phyloP scores from a whole-genome alignment of 2,797 vertebrate species.

The Thalassophryne amazonica region DNA sequence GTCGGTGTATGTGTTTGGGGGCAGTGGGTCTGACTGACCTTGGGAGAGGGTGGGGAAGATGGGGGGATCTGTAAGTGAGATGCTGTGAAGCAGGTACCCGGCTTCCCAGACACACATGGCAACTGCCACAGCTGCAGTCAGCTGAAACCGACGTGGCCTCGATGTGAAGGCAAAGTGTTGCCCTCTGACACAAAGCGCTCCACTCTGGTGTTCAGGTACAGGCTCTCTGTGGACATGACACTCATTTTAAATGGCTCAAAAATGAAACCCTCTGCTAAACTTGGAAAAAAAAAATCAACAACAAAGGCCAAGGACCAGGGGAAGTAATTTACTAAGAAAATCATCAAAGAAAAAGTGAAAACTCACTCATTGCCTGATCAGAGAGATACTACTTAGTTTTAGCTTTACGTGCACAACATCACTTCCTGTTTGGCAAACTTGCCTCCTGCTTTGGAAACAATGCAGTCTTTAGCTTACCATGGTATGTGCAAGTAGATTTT shows the following conservation, averaged over 20 bases:
- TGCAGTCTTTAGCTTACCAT: too few relatives aligned
- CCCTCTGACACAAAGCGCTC: conserved; percentile 45
- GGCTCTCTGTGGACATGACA: conserved; percentile 21
- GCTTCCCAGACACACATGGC: conserved; percentile 67
- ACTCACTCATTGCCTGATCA: background rate
- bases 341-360: background rate
- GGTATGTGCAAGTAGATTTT: too few relatives aligned
- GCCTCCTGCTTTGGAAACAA: too few relatives aligned
- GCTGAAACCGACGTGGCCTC: conserved; percentile 74
- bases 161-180: conserved; percentile 59
- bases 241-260: conserved; percentile 17
- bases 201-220: conserved; percentile 13
- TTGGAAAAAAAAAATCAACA: background rate
- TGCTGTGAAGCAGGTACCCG: conserved; percentile 53
- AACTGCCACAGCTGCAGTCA: conserved; percentile 77
- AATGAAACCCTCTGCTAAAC: conserved; percentile 12
- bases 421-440: too few relatives aligned
- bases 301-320: background rate
- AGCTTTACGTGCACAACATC: too few relatives aligned
- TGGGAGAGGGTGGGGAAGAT: conserved; percentile 74
- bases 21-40: conserved; percentile 76
- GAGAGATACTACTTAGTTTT: too few relatives aligned
- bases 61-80: conserved; percentile 58
- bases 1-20: conserved; percentile 23
- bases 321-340: background rate